phyloP scores from a whole-genome alignment of 1,140 invertebrate species.

The Drosophila cardini region DNA sequence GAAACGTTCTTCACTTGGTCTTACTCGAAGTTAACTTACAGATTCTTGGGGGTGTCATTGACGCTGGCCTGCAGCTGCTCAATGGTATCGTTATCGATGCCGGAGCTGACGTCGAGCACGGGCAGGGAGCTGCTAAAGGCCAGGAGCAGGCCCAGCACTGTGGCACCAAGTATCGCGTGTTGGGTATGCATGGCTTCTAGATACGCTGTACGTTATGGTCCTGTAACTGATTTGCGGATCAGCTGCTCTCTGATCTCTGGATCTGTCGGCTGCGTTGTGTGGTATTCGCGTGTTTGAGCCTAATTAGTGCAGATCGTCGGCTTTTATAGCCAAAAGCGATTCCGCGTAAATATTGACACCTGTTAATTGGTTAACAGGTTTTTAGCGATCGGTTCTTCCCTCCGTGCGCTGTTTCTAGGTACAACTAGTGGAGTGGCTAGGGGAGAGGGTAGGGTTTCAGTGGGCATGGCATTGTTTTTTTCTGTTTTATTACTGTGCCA shows the following conservation, averaged over 20 bases:
- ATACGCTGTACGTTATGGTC: conserved; percentile 3
- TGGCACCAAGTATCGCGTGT: conserved; percentile 68
- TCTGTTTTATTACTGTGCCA: conserved; percentile 15
- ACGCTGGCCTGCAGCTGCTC: conserved; percentile 64
- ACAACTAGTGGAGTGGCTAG: neutral
- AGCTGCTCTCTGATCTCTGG: neutral
- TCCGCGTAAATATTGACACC: conserved; percentile 77
- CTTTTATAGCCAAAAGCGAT: conserved; percentile 74
- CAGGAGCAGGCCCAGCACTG: conserved; percentile 65
- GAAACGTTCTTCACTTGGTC: neutral
- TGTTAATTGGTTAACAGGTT: conserved; percentile 81
- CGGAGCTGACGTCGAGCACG: conserved; percentile 66
- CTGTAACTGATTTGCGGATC: too few species aligned
- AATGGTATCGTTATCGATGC: conserved; percentile 73
- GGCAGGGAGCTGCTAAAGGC: conserved; percentile 62
- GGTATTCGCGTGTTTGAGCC: conserved; percentile 67
- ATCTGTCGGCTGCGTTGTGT: conserved; percentile 31
- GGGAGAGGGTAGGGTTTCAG: neutral
- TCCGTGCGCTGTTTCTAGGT: conserved; percentile 49
- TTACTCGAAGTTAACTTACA: conserved; percentile 59
- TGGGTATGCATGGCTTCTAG: conserved; percentile 60
- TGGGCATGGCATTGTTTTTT: conserved; percentile 63
- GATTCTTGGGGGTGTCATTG: conserved; percentile 79
- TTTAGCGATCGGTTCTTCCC: conserved; percentile 31
- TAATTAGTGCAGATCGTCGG: conserved; percentile 71